phyloP scores from a whole-genome alignment of 2,113 vertebrate genomes.

The Entelurus aequoreus region DNA sequence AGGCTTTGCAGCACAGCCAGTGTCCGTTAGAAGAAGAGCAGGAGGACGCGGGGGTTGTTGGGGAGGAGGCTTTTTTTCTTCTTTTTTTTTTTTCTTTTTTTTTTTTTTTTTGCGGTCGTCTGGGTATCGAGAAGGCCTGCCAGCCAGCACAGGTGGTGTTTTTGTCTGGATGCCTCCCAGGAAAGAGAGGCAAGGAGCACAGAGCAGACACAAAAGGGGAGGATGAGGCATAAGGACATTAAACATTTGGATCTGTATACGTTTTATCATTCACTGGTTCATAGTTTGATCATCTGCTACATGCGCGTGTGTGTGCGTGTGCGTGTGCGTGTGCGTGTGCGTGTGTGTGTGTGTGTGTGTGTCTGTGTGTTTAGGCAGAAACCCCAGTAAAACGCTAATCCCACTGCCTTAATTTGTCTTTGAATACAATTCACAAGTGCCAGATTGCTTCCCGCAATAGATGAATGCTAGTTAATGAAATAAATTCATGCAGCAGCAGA shows the following conservation, averaged over 20 bases:
- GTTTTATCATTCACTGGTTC: conserved; percentile 34
- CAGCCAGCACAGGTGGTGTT: conserved; percentile 57
- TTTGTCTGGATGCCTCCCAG: conserved; percentile 54
- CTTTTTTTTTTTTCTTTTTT: not conserved
- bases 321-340: not conserved
- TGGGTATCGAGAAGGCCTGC: conserved; percentile 38
- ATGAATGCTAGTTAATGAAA: conserved; percentile 35
- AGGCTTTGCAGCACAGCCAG: conserved; percentile 31
- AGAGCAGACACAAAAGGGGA: conserved; percentile 5
- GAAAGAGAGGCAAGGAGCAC: conserved; percentile 16
- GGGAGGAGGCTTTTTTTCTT: conserved; percentile 3
- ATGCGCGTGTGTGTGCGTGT: not conserved
- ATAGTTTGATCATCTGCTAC: conserved; percentile 22
- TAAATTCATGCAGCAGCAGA: conserved; percentile 21
- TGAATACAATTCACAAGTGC: conserved; percentile 24
- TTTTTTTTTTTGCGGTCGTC: conserved; percentile 31
- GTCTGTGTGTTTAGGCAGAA: conserved; percentile 27
- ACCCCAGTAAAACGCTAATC: conserved; percentile 26
- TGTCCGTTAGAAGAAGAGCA: conserved; percentile 37
- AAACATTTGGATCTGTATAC: conserved; percentile 37
- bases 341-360: not conserved
- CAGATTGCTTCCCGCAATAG: conserved; percentile 31
- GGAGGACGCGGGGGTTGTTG: conserved; percentile 5
- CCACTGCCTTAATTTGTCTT: conserved; percentile 16
- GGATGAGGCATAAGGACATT: conserved; percentile 15